Conservation (phyloP, 2,113 vertebrate species). For the Symphodus melops region DNA sequence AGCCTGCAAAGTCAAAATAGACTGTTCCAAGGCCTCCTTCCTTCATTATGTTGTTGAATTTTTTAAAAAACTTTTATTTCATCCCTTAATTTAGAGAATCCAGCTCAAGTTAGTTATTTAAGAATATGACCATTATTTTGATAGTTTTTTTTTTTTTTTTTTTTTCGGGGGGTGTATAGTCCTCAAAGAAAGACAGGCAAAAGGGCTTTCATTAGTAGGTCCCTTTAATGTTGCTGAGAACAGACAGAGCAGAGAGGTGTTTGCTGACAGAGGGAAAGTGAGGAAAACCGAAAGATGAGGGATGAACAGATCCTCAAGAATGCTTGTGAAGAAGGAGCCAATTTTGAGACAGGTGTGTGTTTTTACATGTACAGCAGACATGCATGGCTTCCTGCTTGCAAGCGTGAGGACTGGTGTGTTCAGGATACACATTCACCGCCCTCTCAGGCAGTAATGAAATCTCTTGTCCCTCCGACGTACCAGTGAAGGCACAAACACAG, state of each 20-base stretch:
- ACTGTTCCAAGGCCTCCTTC: background rate
- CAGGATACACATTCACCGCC: background rate
- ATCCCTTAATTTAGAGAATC: background rate
- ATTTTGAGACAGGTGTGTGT: conserved; percentile 54
- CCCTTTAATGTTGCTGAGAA: conserved; percentile 1
- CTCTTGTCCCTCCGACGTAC: conserved; percentile 28
- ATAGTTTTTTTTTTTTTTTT: background rate
- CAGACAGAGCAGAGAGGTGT: conserved; percentile 7
- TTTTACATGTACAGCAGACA: conserved; percentile 35
- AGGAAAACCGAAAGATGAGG: conserved; percentile 14
- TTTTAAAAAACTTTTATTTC: too few species aligned
- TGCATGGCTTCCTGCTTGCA: background rate
- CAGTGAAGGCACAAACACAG: conserved; percentile 30
- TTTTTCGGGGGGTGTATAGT: background rate
- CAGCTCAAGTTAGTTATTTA: too few species aligned
- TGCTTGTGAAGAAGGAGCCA: conserved; percentile 67
- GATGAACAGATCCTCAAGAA: conserved; percentile 46
- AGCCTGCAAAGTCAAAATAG: conserved; percentile 47
- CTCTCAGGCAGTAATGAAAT: conserved; percentile 50
- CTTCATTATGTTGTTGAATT: background rate
- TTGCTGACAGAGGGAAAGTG: conserved; percentile 26
- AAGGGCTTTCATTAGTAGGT: background rate
- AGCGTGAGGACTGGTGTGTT: background rate
- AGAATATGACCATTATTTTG: background rate
- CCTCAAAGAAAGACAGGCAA: background rate